These are phyloP conservation scores for Spatula versicolor DNA, from an alignment of 2,797 vertebrate genomes.

Conservation along the genomic window DNA sequence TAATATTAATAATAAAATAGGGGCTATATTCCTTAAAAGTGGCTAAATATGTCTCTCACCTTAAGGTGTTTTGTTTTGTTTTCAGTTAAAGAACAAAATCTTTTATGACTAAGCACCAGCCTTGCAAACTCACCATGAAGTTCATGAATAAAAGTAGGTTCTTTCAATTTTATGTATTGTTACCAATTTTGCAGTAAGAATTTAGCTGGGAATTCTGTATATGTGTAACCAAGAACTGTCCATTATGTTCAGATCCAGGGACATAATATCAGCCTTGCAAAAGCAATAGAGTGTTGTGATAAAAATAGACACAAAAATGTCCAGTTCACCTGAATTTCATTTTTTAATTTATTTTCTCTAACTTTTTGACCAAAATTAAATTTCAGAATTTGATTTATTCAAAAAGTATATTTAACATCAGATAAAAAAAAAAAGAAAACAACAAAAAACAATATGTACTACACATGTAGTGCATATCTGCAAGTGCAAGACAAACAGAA, in stretches of 20 bases:
- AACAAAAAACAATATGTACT: not conserved
- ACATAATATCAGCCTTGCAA: not conserved
- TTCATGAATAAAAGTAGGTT: not conserved
- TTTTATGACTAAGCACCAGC: constrained; percentile 13
- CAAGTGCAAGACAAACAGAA: not conserved
- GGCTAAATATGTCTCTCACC: not conserved
- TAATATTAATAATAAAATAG: too few species aligned
- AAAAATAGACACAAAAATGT: not conserved
- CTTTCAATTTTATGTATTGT: not conserved
- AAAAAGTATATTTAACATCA: not conserved
- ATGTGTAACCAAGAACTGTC: not conserved
- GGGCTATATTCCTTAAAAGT: not conserved
- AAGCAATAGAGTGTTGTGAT: not conserved
- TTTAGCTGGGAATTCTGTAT: not conserved
- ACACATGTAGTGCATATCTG: not conserved
- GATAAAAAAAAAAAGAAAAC: not conserved
- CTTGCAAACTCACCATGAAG: not conserved
- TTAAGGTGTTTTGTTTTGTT: not conserved
- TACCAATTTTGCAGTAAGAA: not conserved
- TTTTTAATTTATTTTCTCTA: not conserved
- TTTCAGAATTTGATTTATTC: not conserved
- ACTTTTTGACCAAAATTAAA: not conserved
- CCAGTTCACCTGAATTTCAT: not conserved
- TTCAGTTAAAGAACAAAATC: constrained; percentile 2
- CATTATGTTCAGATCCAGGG: not conserved